These are phyloP conservation scores for Etheostoma nigrum DNA, from an alignment of 2,797 vertebrate species.

Conservation along the genomic window DNA sequence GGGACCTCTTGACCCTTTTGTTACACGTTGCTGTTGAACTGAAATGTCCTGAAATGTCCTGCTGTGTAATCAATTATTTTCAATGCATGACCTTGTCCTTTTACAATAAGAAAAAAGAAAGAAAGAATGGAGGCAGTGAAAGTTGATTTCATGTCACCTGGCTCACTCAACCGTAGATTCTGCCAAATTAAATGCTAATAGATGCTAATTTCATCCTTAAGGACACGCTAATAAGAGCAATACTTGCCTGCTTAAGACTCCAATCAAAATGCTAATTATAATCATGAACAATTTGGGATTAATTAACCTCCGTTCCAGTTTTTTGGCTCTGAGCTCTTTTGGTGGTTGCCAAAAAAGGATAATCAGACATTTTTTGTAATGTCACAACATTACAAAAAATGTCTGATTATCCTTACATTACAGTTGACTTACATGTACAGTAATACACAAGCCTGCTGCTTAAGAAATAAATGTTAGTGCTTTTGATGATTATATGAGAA, in stretches of 20 bases:
- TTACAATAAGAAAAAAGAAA: not conserved
- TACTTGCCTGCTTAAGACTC: slow-evolving; percentile 56
- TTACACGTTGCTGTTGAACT: slow-evolving; percentile 16
- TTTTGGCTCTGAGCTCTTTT: slow-evolving; percentile 8
- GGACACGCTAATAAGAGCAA: slow-evolving; percentile 56
- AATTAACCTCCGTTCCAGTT: slow-evolving; percentile 29
- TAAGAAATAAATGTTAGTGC: not conserved
- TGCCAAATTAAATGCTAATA: slow-evolving; percentile 49
- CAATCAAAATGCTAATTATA: slow-evolving; percentile 74
- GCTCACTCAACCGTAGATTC: slow-evolving; percentile 34
- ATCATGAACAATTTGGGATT: slow-evolving; percentile 28
- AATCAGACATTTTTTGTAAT: no score
- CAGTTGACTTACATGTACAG: not conserved
- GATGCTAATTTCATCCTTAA: slow-evolving; percentile 64
- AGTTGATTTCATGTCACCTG: slow-evolving; percentile 38
- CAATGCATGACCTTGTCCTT: not conserved
- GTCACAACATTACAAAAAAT: slow-evolving; percentile 13
- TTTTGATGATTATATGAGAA: slow-evolving; percentile 6
- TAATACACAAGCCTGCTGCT: not conserved
- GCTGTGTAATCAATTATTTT: slow-evolving; percentile 20
- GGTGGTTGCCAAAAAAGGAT: not conserved
- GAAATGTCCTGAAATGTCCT: not conserved
- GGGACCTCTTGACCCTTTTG: not conserved
- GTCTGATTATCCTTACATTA: slow-evolving; percentile 8
- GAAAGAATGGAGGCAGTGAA: slow-evolving; percentile 10